These are phyloP conservation scores for Mythimna impura DNA, from an alignment of 2,888 invertebrate genomes.

Conservation along the genomic window DNA sequence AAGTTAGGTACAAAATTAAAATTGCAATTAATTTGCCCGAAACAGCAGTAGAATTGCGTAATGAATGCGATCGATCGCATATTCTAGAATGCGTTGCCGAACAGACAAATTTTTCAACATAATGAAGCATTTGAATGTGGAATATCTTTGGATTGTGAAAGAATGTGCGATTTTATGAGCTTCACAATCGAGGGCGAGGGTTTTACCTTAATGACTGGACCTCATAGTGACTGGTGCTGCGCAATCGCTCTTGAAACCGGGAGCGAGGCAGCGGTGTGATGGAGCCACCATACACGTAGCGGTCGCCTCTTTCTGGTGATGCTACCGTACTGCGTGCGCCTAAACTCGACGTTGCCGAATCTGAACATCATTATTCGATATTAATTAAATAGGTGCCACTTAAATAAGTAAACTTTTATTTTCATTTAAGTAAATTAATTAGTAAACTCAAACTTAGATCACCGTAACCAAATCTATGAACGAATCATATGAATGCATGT, in stretches of 20 bases:
- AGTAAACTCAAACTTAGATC: neutral
- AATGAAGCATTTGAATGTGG: too few species aligned
- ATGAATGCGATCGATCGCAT: too few species aligned
- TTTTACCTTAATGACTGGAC: conserved; percentile 81
- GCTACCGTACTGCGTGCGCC: conserved; percentile 82
- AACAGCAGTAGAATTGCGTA: too few species aligned
- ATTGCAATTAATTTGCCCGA: too few species aligned
- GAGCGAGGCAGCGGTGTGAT: conserved; percentile 90
- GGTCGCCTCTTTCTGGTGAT: conserved; percentile 77
- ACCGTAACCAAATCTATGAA: neutral
- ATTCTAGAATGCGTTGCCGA: too few species aligned
- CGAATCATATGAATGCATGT: neutral
- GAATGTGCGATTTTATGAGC: neutral
- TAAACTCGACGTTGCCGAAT: conserved; percentile 72
- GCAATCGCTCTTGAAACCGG: conserved; percentile 88
- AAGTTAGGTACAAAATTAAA: too few species aligned
- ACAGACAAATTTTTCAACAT: too few species aligned
- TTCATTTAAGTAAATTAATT: neutral
- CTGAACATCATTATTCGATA: conserved; percentile 63
- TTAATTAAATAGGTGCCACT: conserved; percentile 4
- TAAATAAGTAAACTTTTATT: neutral
- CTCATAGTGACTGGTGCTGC: conserved; percentile 84
- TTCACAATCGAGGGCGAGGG: neutral
- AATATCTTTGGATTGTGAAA: too few species aligned
- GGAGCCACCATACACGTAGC: conserved; percentile 90